Conservation (phyloP, 1,140 invertebrate species). For the Pseudobourletiella spinata region DNA sequence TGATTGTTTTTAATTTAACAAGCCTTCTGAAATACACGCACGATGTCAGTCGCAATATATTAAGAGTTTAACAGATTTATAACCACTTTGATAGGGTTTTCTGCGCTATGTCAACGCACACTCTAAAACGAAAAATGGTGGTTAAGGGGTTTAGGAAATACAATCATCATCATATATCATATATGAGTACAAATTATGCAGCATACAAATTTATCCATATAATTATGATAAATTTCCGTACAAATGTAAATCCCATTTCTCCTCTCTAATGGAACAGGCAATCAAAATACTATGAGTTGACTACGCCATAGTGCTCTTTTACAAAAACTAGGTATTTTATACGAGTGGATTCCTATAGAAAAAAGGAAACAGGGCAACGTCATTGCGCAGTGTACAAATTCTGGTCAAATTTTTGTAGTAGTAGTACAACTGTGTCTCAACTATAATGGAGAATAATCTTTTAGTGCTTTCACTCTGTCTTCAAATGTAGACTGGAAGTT, state of each 20-base stretch:
- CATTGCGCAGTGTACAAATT: background rate
- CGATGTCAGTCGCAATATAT: too few relatives aligned
- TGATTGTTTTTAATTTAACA: too few relatives aligned
- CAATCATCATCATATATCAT: too few relatives aligned
- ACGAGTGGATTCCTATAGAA: background rate
- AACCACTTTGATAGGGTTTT: too few relatives aligned
- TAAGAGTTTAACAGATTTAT: too few relatives aligned
- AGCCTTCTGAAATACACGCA: too few relatives aligned
- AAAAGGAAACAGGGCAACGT: background rate
- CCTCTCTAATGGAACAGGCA: background rate
- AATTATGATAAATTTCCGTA: slow-evolving; percentile 1
- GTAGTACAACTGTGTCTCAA: too few relatives aligned
- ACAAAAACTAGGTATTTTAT: slow-evolving; percentile 7
- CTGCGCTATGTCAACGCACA: too few relatives aligned
- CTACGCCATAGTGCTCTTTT: background rate
- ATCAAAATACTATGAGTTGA: background rate
- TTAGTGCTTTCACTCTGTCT: too few relatives aligned
- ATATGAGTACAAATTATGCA: background rate
- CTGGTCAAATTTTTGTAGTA: slow-evolving; percentile 1
- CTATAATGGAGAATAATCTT: too few relatives aligned
- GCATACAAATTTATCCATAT: background rate
- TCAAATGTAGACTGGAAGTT: slow-evolving; percentile 1
- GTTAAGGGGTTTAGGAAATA: too few relatives aligned
- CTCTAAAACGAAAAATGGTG: too few relatives aligned
- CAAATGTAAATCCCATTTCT: slow-evolving; percentile 4